Evolutionary conservation across 2,113 vertebrate species (phyloP), one percentile per base, ranked within the genome.

Genomic region (Zosterops lateralis): DNA sequence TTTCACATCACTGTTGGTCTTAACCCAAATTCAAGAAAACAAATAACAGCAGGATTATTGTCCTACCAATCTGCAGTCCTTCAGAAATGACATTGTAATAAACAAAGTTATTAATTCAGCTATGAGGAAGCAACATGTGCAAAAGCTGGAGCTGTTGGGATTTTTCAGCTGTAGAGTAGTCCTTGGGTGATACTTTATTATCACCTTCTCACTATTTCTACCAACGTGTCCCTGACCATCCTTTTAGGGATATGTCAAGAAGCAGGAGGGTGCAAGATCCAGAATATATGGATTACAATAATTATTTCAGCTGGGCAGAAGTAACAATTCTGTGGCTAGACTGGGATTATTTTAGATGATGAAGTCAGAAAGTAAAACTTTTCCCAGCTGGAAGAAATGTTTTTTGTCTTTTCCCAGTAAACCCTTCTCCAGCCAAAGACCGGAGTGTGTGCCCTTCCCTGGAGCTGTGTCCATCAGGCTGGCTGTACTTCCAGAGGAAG

Each of bases 401-500:
- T 75, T 84, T 79, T 72, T 90, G 6, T 92, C 72, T 92, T 86
- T 88, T 83, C 1, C 1, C 86, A 94, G 94, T 56, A 90, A 92
- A 85, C 6, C 36, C 0, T 85, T 83, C 91, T 45, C 47, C 2
- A 0, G 60, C 17, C 68, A 91, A 74, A 62, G 50, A 32, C 38
- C 38, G 38, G 38, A 38, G 38, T 22, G 34, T 15, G 60, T 96
- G 91, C 47, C 83, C 64, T 72, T 54, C 36, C n/a, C 58, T 93
- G 95, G 91, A 96, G 8, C 83, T 70, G 75, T 96, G 95, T 53
- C 95, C 94, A 4, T 25, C 95, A 42, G 95, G 38, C 16, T 96
- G 95, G 95, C 91, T 96, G 13, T 96, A 95, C 91, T 95, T 95
- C 83, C 75, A 90, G 50, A 83, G 45, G 58, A 95, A 88, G 24